Percentiles rank a stretch among this genome's conserved stretches.
phyloP scores from a whole-genome alignment of 2,797 vertebrate species.

The Gephyroberyx darwinii region DNA sequence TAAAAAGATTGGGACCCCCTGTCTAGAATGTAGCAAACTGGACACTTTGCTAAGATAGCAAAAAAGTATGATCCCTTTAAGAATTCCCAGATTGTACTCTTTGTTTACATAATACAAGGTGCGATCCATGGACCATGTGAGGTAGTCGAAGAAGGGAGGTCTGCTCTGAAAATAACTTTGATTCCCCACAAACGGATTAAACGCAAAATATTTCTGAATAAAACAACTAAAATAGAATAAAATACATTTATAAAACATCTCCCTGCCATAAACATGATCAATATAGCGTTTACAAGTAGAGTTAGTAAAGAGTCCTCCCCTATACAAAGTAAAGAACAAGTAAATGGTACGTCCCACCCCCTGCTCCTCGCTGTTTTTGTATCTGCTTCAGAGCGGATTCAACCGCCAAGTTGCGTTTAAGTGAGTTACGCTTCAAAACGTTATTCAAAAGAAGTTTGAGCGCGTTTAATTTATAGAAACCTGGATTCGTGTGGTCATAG shows the following conservation, averaged over 20 bases:
- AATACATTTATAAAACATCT: background rate
- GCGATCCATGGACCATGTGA: slow-evolving; percentile 35
- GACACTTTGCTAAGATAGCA: slow-evolving; percentile 44
- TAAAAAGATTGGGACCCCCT: background rate
- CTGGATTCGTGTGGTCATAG: background rate
- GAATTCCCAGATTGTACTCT: slow-evolving; percentile 87
- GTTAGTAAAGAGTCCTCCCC: slow-evolving; percentile 29
- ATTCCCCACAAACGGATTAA: rapidly evolving
- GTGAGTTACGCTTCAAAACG: slow-evolving; percentile 74
- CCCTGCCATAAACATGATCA: background rate
- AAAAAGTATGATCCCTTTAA: slow-evolving; percentile 83
- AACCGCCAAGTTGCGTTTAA: slow-evolving; percentile 65
- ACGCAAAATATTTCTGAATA: rapidly evolving
- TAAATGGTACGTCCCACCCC: slow-evolving; percentile 81
- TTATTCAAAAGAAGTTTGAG: slow-evolving; percentile 67
- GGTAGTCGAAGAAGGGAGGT: slow-evolving; percentile 5
- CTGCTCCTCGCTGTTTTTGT: slow-evolving; percentile 81
- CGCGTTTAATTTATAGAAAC: slow-evolving; percentile 36
- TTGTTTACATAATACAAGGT: slow-evolving; percentile 97
- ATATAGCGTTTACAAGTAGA: background rate
- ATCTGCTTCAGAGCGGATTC: slow-evolving; percentile 76
- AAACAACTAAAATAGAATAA: rapidly evolving
- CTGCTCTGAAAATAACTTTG: rapidly evolving
- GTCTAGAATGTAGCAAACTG: slow-evolving; percentile 17
- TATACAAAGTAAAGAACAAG: slow-evolving; percentile 69